These are phyloP conservation scores for Gallinago nigripennis DNA, from an alignment of 2,797 vertebrate species.

Conservation along the genomic window DNA sequence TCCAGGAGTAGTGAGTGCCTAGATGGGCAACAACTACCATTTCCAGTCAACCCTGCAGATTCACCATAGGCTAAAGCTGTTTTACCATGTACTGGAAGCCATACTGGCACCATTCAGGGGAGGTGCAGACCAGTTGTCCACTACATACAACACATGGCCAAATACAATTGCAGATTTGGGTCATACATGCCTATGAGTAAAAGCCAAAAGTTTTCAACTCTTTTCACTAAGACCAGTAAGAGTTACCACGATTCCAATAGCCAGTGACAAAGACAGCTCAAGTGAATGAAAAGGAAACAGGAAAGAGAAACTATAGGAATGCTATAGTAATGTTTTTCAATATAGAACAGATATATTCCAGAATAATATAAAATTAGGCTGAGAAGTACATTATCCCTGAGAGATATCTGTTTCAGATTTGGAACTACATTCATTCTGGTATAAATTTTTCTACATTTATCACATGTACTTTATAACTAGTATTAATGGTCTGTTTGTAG, in stretches of 20 bases:
- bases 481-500: not conserved
- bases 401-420: not conserved
- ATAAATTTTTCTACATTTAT: not conserved
- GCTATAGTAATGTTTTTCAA: not conserved
- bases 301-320: not conserved
- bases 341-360: not conserved
- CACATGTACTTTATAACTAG: not conserved
- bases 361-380: not conserved
- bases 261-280: not conserved
- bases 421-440: not conserved
- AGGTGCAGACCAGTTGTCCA: not conserved
- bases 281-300: not conserved
- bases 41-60: rapidly evolving
- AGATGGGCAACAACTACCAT: not conserved
- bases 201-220: not conserved
- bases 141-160: not conserved
- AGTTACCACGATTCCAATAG: not conserved
- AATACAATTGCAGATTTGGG: not conserved
- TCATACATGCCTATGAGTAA: not conserved
- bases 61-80: not conserved
- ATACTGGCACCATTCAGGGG: not conserved
- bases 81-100: not conserved
- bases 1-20: not conserved
- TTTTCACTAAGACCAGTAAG: not conserved
- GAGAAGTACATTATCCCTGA: not conserved